Percentiles rank a stretch among this genome's conserved stretches.
phyloP scores from a whole-genome alignment of 2,888 invertebrate species.

The Coelinius sp. region DNA sequence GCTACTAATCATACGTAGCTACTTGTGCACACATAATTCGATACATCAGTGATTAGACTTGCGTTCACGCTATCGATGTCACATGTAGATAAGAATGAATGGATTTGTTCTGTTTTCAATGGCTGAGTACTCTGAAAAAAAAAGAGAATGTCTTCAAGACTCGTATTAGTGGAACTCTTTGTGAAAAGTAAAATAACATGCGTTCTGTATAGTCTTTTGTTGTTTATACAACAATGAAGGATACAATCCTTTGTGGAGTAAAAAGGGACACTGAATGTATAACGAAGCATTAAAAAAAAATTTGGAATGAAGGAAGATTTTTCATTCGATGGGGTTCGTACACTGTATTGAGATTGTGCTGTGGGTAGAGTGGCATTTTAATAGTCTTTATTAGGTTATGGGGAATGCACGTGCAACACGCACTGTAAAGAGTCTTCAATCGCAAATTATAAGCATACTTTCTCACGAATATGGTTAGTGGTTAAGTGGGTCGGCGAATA shows the following conservation, averaged over 20 bases:
- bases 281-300: neutral
- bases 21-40: constrained; percentile 28
- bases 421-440: neutral
- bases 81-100: neutral
- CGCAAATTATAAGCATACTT: constrained; percentile 10
- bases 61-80: constrained; percentile 23
- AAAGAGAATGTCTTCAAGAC: constrained; percentile 9
- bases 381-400: constrained; percentile 50
- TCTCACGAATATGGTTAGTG: constrained; percentile 25
- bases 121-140: neutral
- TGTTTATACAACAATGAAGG: constrained; percentile 52
- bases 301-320: neutral
- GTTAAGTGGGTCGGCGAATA: too few relatives aligned
- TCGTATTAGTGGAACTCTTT: constrained; percentile 42
- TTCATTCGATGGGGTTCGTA: constrained; percentile 26
- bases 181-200: constrained; percentile 42
- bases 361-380: constrained; percentile 49
- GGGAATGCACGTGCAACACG: constrained; percentile 51
- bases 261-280: constrained; percentile 54
- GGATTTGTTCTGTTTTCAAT: neutral
- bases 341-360: neutral
- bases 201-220: constrained; percentile 49
- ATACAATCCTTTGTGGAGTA: constrained; percentile 55
- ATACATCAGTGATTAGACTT: constrained; percentile 12
- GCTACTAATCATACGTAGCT: neutral